phyloP scores from a whole-genome alignment of 2,113 vertebrate species.

The Sus scrofa region T2T-Sscrofa CM000813.6:149730501-149731000 shows the following conservation, averaged over 20 bases:
- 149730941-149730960: not conserved
- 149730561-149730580: not conserved
- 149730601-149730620: not conserved
- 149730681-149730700: not conserved
- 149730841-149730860: not conserved
- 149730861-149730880: not conserved
- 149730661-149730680: not conserved
- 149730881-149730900: not conserved
- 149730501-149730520: not conserved
- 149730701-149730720: not conserved
- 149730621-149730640: not conserved
- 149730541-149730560: not conserved
- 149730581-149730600: not conserved
- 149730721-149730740: not conserved
- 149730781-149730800: not conserved
- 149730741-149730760: rapidly evolving
- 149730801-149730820: not conserved
- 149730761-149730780: rapidly evolving
- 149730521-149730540: not conserved
- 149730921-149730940: not conserved
- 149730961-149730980: not conserved
- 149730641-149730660: not conserved
- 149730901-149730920: not conserved
- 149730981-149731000: not conserved
- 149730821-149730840: not conserved